A percentile compares a stretch with the other conserved stretches of the same genome.
phyloP scores from a whole-genome alignment of 1,140 invertebrate species.

The Formica selysi region DNA sequence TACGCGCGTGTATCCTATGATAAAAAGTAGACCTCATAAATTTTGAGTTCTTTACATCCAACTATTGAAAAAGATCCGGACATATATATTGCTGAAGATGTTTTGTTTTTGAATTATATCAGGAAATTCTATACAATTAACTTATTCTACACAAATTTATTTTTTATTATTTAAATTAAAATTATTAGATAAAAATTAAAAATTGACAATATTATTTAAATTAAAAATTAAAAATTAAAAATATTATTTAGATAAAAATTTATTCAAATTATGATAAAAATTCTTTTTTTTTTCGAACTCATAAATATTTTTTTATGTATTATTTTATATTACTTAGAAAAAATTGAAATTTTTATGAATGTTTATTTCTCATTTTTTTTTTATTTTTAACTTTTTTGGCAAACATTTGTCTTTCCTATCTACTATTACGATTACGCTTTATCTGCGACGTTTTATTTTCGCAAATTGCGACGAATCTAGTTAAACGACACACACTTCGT shows the following conservation, averaged over 20 bases:
- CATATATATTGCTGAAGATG: neutral
- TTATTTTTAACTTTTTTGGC: constrained; percentile 17
- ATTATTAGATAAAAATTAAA: neutral
- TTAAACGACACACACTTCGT: constrained; percentile 23
- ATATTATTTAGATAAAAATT: constrained; percentile 18
- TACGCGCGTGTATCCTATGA: neutral
- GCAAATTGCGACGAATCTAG: constrained; percentile 54
- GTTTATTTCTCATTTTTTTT: neutral
- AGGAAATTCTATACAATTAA: neutral
- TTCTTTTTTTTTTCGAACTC: neutral
- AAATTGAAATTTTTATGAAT: neutral
- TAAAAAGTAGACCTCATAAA: constrained; percentile 37
- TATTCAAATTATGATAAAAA: constrained; percentile 4
- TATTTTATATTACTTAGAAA: neutral
- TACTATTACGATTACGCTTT: constrained; percentile 44
- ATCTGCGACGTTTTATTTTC: neutral
- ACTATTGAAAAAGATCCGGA: too few relatives aligned
- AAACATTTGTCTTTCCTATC: constrained; percentile 4
- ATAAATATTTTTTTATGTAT: neutral
- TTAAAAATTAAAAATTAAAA: neutral
- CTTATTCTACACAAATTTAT: neutral
- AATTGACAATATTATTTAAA: neutral
- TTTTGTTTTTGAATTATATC: neutral
- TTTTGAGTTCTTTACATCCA: neutral
- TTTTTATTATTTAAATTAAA: constrained; percentile 21